Conservation (phyloP, 2,113 vertebrate genomes). For the Saguinus midas region DNA sequence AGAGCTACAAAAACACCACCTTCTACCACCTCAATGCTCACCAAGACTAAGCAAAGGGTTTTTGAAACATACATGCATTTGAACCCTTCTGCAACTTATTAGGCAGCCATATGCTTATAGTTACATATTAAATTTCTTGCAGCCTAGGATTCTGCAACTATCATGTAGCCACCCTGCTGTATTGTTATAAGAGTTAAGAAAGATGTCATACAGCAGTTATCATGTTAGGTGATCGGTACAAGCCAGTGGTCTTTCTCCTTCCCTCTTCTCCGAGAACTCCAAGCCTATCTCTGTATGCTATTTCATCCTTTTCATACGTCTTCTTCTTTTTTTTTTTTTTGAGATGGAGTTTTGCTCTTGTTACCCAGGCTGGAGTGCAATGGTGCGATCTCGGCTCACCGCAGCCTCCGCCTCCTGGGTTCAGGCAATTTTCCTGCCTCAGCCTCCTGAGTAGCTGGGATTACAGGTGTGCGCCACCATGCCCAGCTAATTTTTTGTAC, state of each 20-base stretch:
- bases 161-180: not conserved
- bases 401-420: too few relatives aligned
- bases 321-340: too few relatives aligned
- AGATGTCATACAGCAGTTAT: accelerated
- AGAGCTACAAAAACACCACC: too few relatives aligned
- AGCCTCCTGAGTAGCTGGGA: too few relatives aligned
- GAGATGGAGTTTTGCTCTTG: too few relatives aligned
- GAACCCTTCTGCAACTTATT: not conserved
- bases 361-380: too few relatives aligned
- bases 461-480: too few relatives aligned
- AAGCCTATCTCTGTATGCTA: not conserved
- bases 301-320: not conserved
- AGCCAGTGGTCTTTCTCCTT: not conserved
- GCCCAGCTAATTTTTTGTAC: too few relatives aligned
- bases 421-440: too few relatives aligned
- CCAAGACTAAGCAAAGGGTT: not conserved
- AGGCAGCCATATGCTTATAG: not conserved
- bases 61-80: not conserved
- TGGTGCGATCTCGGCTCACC: too few relatives aligned
- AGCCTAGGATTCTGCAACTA: not conserved
- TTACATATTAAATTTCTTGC: not conserved
- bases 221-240: too few relatives aligned
- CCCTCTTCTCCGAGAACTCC: not conserved
- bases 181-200: not conserved
- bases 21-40: not conserved